These are phyloP conservation scores for Thermophis baileyi DNA, from an alignment of 2,113 vertebrate species.

Conservation along the genomic window DNA sequence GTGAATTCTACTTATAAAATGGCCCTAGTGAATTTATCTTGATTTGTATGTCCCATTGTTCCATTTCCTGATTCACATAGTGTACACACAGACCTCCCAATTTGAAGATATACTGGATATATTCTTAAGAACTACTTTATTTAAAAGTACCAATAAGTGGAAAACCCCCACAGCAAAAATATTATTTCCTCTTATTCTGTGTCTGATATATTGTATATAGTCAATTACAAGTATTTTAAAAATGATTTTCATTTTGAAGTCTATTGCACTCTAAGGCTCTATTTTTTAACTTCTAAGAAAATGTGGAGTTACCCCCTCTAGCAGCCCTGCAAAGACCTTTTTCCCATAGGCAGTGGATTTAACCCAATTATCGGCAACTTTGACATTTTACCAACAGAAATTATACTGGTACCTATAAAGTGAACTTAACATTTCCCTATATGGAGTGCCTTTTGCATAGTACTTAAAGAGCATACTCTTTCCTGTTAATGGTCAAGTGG, in stretches of 20 bases:
- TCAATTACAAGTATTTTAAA: background rate
- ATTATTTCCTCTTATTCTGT: background rate
- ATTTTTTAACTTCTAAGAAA: background rate
- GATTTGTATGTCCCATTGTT: background rate
- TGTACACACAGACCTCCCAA: background rate
- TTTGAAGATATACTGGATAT: background rate
- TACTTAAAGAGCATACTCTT: background rate
- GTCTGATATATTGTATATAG: background rate
- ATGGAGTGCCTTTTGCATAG: background rate
- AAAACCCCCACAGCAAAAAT: background rate
- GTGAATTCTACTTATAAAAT: background rate
- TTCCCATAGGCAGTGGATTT: background rate
- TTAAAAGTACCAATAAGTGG: background rate
- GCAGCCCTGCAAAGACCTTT: accelerated
- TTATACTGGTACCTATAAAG: background rate
- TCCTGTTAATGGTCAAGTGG: background rate
- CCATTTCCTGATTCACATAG: background rate
- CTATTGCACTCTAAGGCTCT: background rate
- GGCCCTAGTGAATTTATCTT: background rate
- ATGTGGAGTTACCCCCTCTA: background rate
- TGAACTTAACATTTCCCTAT: background rate
- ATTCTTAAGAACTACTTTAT: background rate
- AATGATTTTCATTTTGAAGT: background rate
- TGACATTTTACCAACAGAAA: background rate
- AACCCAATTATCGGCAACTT: background rate